These are phyloP conservation scores for Erpornis zantholeuca DNA, from an alignment of 2,113 vertebrate species.

Conservation along the genomic window DNA sequence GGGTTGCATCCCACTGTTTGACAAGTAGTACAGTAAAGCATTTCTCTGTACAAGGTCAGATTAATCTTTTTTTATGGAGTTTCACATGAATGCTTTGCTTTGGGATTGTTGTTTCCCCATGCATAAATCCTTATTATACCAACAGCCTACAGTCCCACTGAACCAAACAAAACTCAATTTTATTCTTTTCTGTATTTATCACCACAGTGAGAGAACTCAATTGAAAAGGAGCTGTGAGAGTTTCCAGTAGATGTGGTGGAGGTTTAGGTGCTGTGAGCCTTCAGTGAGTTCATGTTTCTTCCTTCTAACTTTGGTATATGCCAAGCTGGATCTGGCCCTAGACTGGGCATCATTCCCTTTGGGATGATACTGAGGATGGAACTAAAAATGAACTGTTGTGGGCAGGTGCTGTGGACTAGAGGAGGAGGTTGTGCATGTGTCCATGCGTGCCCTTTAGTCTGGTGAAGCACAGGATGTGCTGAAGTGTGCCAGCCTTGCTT, in stretches of 20 bases:
- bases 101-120: constrained; percentile 35
- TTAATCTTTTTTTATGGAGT: constrained; percentile 37
- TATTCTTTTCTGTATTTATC: constrained; percentile 24
- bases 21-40: neutral
- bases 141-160: constrained; percentile 10
- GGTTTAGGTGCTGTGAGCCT: neutral
- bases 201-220: neutral
- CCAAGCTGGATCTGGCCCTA: neutral
- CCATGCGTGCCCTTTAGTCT: neutral
- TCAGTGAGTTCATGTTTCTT: neutral
- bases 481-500: neutral
- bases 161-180: constrained; percentile 41
- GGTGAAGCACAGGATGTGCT: neutral
- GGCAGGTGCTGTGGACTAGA: neutral
- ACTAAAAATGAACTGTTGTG: neutral
- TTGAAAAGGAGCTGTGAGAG: neutral
- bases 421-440: neutral
- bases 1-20: neutral
- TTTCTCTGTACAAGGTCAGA: neutral
- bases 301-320: neutral
- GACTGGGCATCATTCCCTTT: neutral
- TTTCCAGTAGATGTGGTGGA: neutral
- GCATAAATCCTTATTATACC: constrained; percentile 59
- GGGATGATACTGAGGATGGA: neutral
- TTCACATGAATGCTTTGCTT: constrained; percentile 41